Evolutionary conservation across 2,113 vertebrate species (phyloP), one percentile per base, ranked within the genome.

Genomic region (Corapipo altera): DNA sequence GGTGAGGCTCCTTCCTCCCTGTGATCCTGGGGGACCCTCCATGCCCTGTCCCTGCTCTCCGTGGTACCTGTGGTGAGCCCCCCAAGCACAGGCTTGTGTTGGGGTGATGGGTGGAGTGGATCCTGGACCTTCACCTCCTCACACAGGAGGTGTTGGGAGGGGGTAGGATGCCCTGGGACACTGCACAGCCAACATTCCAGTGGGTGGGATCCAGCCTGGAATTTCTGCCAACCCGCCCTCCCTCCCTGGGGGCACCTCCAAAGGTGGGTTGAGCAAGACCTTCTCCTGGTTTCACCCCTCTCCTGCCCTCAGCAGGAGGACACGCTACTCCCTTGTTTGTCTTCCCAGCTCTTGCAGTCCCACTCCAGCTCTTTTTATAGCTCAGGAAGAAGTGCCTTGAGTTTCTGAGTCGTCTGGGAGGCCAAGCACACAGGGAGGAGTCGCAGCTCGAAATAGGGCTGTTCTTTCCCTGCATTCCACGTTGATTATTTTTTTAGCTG

Each of bases 281-380:
- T 18, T 64, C 44, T 69, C 54, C 67, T 19, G 32, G 59, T 69
- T 83, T 85, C 23, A 3, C 48, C 72, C 13, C 15, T 51, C 41
- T 59, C 28, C 49, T 66, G 83, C 71, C 85, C 71, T 82, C 43
- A 1, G 21, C 1, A 1, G 30, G 66, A 94, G 74, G 41, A 41
- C 71, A n/a, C 1, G 1, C 43, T 91, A 39, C 62, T 33, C 55
- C 70, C 73, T 82, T 87, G 80, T 97, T 95, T 94, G 85, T 83
- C 43, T 88, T 88, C 58, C 64, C 3, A 0, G 71, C 71, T 73
- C n/a, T 73, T 83, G 78, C 91, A 77, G 71, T 77, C 85, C 55
- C 21, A 33, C 65, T 94, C 88, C 82, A 85, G 90, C 78, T 79
- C 91, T 96, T 94, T 96, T 95, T 96, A 94, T 93, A 96, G 82